Percentiles rank a stretch among this genome's conserved stretches.
Conservation (phyloP, 2,888 invertebrate species). For the Aricia artaxerxes region DNA sequence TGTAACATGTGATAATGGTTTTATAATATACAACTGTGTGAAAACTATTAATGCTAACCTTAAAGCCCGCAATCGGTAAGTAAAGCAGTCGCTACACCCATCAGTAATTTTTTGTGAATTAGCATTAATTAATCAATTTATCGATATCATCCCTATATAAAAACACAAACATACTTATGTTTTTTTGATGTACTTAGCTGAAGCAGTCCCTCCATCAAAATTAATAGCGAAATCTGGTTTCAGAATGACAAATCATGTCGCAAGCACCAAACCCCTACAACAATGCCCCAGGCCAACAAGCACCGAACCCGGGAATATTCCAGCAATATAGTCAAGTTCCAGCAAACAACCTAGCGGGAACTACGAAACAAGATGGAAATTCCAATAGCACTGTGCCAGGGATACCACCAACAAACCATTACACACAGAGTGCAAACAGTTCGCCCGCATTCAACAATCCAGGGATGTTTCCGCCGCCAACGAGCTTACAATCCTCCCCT, state of each 20-base stretch:
- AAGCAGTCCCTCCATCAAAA: conserved; percentile 24
- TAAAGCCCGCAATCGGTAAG: conserved; percentile 61
- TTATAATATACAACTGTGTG: conserved; percentile 57
- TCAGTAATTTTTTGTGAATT: conserved; percentile 72
- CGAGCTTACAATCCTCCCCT: conserved; percentile 59
- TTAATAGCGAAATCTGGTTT: conserved; percentile 49
- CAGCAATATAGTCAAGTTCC: conserved; percentile 62
- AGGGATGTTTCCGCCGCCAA: conserved; percentile 54
- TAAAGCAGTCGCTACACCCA: conserved; percentile 53
- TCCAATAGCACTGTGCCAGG: conserved; percentile 60
- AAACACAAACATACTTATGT: conserved; percentile 53
- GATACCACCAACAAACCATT: conserved; percentile 56
- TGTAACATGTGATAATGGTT: conserved; percentile 71
- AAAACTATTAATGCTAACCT: conserved; percentile 58
- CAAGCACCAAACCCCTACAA: conserved; percentile 70
- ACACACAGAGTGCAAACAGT: conserved; percentile 64
- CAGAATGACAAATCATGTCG: conserved; percentile 75
- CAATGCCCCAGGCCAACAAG: conserved; percentile 57
- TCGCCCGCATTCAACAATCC: conserved; percentile 73
- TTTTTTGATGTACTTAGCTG: conserved; percentile 20
- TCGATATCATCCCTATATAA: conserved; percentile 57
- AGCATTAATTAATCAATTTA: conserved; percentile 66
- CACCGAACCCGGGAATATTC: conserved; percentile 54
- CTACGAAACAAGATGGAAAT: conserved; percentile 66
- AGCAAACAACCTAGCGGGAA: conserved; percentile 59